phyloP scores from a whole-genome alignment of 2,113 vertebrate genomes.

The Mus pahari region DNA sequence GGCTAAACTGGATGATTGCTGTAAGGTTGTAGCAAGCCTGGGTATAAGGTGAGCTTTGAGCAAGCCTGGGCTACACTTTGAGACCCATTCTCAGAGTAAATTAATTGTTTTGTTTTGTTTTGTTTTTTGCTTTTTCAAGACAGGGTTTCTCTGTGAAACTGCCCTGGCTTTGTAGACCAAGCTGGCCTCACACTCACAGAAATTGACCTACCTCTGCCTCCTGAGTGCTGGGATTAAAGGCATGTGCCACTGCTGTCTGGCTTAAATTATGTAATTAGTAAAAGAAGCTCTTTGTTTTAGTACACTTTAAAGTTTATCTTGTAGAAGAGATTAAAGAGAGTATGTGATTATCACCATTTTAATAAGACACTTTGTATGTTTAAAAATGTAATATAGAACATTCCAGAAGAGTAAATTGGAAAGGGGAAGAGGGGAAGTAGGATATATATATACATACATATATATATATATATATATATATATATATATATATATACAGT shows the following conservation, averaged over 20 bases:
- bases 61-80: background rate
- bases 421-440: no score
- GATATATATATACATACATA: background rate
- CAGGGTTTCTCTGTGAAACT: no score
- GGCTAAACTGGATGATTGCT: background rate
- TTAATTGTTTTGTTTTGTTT: background rate
- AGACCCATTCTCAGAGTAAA: background rate
- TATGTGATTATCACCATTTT: constrained; percentile 8
- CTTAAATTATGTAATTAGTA: background rate
- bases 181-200: no score
- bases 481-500: background rate
- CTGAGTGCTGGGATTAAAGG: no score
- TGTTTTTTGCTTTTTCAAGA: no score
- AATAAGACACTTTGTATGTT: background rate
- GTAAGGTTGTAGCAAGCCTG: background rate
- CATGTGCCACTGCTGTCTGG: no score
- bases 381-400: background rate
- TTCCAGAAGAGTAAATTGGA: background rate
- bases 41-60: background rate
- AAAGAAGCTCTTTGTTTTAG: background rate
- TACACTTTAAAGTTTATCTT: background rate
- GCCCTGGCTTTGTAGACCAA: no score
- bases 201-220: no score
- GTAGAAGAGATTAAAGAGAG: background rate
- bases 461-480: no score